Conservation (phyloP, 2,888 invertebrate species). For the Phymatocera aterrima region DNA sequence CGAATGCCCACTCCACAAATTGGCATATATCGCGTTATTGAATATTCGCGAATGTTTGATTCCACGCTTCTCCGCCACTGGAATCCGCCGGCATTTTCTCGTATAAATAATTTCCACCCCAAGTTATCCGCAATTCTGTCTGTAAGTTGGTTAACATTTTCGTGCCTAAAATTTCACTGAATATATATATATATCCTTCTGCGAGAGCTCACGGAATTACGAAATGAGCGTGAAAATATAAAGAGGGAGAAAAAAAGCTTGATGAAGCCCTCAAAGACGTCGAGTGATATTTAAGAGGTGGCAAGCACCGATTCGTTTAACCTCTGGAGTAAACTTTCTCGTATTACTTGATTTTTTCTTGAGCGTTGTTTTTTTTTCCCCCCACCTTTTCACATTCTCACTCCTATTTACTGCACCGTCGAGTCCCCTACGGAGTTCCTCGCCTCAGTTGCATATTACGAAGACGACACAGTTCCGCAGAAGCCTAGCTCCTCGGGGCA, state of each 20-base stretch:
- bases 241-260: not conserved
- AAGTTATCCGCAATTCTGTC: not conserved
- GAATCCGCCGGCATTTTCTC: not conserved
- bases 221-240: not conserved
- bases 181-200: no score
- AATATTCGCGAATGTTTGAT: conserved; percentile 24
- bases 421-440: conserved; percentile 32
- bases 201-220: no score
- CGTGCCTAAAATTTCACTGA: no score
- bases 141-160: not conserved
- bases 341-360: conserved; percentile 10
- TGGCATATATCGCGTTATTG: conserved; percentile 8
- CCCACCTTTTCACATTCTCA: conserved; percentile 1
- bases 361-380: not conserved
- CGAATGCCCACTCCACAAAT: conserved; percentile 34
- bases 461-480: conserved; percentile 45
- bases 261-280: not conserved
- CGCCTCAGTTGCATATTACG: conserved; percentile 37
- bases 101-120: not conserved
- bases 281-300: conserved; percentile 23
- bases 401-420: conserved; percentile 8
- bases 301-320: conserved; percentile 22
- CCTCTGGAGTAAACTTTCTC: conserved; percentile 11
- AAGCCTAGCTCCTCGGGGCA: conserved; percentile 30
- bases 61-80: not conserved